phyloP scores from a whole-genome alignment of 2,797 vertebrate genomes.

The Gambusia yucatana region DNA sequence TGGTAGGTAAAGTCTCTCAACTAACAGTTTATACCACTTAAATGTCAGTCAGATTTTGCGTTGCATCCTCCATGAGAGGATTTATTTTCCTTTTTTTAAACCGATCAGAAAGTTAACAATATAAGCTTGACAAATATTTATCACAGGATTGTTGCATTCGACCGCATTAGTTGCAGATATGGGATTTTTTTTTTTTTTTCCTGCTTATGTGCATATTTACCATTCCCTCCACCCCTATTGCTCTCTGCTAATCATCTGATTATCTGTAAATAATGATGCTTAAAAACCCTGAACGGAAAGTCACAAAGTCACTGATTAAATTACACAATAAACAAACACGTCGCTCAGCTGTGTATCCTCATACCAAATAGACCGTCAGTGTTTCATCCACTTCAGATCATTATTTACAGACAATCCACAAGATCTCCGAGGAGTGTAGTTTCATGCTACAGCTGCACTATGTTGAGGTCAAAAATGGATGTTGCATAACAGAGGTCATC shows the following conservation, averaged over 20 bases:
- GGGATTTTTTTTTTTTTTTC: not conserved
- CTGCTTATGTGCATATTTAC: not conserved
- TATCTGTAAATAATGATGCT: slow-evolving; percentile 6
- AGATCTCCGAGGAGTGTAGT: slow-evolving; percentile 1
- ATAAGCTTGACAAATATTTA: not conserved
- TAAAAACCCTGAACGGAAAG: slow-evolving; percentile 5
- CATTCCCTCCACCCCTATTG: not conserved
- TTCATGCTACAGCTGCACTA: slow-evolving; percentile 5
- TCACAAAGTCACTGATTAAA: not conserved
- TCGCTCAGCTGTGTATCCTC: not conserved
- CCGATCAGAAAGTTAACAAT: not conserved
- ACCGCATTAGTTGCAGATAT: not conserved
- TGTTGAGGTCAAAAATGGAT: not conserved
- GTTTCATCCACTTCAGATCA: slow-evolving; percentile 7
- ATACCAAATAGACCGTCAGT: not conserved
- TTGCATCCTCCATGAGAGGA: not conserved
- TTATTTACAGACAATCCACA: slow-evolving; percentile 7
- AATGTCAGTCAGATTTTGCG: not conserved
- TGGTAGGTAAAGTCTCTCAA: not conserved
- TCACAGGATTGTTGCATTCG: not conserved
- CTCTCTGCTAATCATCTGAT: slow-evolving; percentile 13
- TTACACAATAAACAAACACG: slow-evolving; percentile 1
- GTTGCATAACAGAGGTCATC: slow-evolving; percentile 9
- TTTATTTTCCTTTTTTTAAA: not conserved
- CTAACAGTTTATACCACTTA: not conserved